These are phyloP conservation scores for Ceratina japonica DNA, from an alignment of 1,140 invertebrate genomes.

Conservation along the genomic window DNA sequence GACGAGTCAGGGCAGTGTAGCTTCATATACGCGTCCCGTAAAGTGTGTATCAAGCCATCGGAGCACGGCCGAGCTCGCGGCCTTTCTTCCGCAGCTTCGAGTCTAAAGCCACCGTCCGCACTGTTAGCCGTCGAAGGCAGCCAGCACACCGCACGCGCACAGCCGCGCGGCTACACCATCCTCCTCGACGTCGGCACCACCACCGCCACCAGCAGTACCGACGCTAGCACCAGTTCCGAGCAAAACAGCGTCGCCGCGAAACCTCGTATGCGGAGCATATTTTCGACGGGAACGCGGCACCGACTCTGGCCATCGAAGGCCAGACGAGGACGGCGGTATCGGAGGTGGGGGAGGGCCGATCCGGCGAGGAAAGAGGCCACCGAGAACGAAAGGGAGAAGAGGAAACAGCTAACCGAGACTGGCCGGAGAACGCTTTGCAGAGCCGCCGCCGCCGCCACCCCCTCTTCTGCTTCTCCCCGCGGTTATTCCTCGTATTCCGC, in stretches of 20 bases:
- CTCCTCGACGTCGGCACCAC: constrained; percentile 35
- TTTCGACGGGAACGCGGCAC: constrained; percentile 11
- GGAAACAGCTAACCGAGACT: constrained; percentile 6
- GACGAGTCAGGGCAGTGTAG: constrained; percentile 76
- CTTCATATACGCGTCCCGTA: constrained; percentile 72
- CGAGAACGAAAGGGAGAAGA: background rate
- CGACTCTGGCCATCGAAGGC: background rate
- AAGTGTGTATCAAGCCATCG: constrained; percentile 72
- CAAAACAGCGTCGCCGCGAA: constrained; percentile 9
- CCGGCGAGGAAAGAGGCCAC: background rate
- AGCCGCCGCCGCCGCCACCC: background rate
- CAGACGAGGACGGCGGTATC: background rate
- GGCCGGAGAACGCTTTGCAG: constrained; percentile 20
- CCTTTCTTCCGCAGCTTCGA: constrained; percentile 63
- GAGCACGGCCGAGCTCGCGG: constrained; percentile 67
- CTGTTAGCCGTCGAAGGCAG: constrained; percentile 51
- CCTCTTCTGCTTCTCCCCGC: no score
- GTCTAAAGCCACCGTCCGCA: constrained; percentile 61
- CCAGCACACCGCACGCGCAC: constrained; percentile 58
- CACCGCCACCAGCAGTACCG: constrained; percentile 39
- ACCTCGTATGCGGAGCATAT: constrained; percentile 51
- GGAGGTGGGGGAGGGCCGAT: background rate
- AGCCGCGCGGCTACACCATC: constrained; percentile 49
- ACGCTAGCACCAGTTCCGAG: constrained; percentile 23
- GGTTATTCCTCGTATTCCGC: no score